Evolutionary conservation across 2,797 vertebrate species (phyloP).

Genomic region (Myotis vivesi): DNA sequence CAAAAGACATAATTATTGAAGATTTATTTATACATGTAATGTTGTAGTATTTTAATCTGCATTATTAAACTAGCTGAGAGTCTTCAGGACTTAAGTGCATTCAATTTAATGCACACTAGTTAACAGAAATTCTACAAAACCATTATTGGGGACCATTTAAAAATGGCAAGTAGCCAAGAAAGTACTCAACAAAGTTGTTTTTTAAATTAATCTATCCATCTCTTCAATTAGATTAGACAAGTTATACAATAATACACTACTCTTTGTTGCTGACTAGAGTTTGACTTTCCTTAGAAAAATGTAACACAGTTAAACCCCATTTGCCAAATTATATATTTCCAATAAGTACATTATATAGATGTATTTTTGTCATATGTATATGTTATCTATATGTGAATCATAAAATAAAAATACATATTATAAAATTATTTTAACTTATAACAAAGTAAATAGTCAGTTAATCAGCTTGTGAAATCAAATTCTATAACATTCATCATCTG

Average conservation of each 20-base stretch:
- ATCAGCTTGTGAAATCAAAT: not conserved
- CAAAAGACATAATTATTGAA: not conserved
- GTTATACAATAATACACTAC: not conserved
- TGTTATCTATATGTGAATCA: not conserved
- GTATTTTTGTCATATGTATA: not conserved
- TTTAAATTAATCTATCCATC: constrained; percentile 49
- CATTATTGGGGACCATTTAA: constrained; percentile 65
- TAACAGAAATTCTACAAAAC: constrained; percentile 57
- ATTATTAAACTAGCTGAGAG: constrained; percentile 23
- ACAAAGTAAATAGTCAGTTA: not conserved
- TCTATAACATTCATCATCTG: not conserved
- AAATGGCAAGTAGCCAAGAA: constrained; percentile 65
- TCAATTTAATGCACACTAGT: constrained; percentile 57
- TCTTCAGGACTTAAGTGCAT: not conserved
- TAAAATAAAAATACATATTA: not conserved
- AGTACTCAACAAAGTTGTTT: constrained; percentile 66
- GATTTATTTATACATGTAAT: not conserved
- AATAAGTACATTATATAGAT: not conserved
- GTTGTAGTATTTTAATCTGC: constrained; percentile 33
- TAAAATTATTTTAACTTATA: not conserved
- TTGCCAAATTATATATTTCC: not conserved
- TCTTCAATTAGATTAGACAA: constrained; percentile 37
- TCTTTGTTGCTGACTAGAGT: not conserved
- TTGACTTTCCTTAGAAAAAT: not conserved
- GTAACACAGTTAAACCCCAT: not conserved